Base-by-base conservation (phyloP, 2,888 invertebrate species). In the Catotricha subobsoleta region DNA sequence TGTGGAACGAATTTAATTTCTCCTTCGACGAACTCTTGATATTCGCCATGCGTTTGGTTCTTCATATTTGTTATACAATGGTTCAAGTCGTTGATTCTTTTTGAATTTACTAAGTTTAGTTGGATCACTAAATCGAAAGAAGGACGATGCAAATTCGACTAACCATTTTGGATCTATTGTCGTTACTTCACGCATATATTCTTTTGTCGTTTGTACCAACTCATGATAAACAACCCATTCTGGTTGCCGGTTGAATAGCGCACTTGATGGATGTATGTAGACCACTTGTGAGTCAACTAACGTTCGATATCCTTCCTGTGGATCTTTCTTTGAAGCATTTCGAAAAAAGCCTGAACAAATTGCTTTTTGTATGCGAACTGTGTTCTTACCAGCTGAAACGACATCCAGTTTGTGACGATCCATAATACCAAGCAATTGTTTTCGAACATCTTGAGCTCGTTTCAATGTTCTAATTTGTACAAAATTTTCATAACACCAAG, bases 151-250 rank as follows among this genome's bases (percentile, higher is more conserved):
- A 60, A 92, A 98, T 60, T 99, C 97, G 1, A 98, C 95, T 43
- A 99, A 68, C 98, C 98, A 99, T 60, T 91, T 91, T 0, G 92
- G 91, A 66, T 94, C 92, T 42, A 92, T 91, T 0, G 91, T 87
- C 0, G 90, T 91, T 10, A 97, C 95, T 64, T 98, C 94, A 21
- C 95, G 71, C 97, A 97, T 98, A 61, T 98, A 98, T 59, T 97
- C 97, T 57, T 97, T 97, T 0, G 97, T 97, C 0, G 97, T 98
- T 64, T 95, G 87, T 3, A 98, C 95, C 48, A 99, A 65, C 62
- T 99, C 98, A 57, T 98, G 97, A 60, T 98, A 98, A 47, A 98
- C 88, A 0, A 98, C 94, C 97, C 97, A 98, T 65, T 98, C 97
- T 0, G 98, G 98, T 59, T 98, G 97, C 42, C 95, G 69, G 63